Conservation (phyloP, 2,113 vertebrate genomes). For the Eudyptes chrysolophus region DNA sequence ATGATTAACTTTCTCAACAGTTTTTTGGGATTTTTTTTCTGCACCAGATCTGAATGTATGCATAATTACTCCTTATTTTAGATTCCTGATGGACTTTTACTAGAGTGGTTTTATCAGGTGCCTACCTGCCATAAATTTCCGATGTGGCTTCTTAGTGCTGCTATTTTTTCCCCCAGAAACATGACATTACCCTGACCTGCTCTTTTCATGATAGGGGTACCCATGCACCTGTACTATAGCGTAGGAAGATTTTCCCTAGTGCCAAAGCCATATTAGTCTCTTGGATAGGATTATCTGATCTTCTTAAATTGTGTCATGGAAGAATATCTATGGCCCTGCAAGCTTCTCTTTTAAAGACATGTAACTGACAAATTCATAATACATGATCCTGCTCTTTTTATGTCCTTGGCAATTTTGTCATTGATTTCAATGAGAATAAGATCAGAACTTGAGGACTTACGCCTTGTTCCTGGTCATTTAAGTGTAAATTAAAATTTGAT, state of each 20-base stretch:
- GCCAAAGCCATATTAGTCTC: background rate
- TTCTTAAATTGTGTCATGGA: background rate
- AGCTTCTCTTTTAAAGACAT: background rate
- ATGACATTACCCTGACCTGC: background rate
- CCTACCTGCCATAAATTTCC: background rate
- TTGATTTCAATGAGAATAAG: background rate
- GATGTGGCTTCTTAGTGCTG: background rate
- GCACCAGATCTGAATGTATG: background rate
- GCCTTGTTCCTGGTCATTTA: background rate
- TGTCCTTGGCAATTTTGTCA: background rate
- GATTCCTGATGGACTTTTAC: background rate
- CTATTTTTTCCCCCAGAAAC: background rate
- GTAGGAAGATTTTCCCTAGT: background rate
- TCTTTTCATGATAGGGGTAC: background rate
- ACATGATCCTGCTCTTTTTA: background rate
- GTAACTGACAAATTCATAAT: background rate
- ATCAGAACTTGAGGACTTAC: background rate
- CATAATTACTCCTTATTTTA: background rate
- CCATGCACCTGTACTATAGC: background rate
- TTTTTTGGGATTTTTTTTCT: background rate
- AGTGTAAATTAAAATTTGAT: background rate
- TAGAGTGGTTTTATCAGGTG: background rate
- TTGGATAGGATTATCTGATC: background rate
- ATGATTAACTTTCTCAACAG: background rate
- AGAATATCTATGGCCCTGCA: background rate